Conservation (phyloP, 2,797 vertebrate species). For the Manis pentadactyla region DNA sequence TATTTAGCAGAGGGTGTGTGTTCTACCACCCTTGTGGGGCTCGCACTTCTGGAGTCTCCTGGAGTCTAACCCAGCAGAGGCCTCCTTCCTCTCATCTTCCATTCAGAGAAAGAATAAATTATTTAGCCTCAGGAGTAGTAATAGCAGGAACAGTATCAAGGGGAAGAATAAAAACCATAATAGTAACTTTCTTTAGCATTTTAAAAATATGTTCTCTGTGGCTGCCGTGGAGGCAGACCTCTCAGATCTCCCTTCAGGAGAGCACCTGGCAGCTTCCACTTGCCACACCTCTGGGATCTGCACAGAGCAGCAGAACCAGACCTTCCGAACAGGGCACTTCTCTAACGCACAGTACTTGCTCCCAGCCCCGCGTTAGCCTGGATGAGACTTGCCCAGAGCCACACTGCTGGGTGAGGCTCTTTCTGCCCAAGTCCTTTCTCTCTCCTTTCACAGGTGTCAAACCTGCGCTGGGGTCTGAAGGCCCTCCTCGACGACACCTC, state of each 20-base stretch:
- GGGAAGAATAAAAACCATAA: not conserved
- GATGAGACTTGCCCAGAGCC: not conserved
- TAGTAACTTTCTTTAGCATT: not conserved
- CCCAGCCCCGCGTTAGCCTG: rapidly evolving
- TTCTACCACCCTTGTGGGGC: not conserved
- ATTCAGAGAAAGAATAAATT: not conserved
- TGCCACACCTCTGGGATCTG: not conserved
- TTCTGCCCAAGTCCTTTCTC: not conserved
- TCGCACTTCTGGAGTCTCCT: not conserved
- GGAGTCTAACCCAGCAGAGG: not conserved
- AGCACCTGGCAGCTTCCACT: not conserved
- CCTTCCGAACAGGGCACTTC: not conserved
- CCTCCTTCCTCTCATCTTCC: not conserved
- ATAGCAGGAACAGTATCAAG: not conserved
- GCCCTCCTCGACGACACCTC: not conserved
- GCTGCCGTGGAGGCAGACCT: not conserved
- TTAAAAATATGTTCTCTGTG: not conserved
- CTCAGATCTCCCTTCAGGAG: not conserved
- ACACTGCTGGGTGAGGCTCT: not conserved
- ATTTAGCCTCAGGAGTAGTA: not conserved
- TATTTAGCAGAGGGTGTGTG: not conserved
- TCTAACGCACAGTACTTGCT: not conserved
- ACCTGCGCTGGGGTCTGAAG: not conserved
- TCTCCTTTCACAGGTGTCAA: not conserved
- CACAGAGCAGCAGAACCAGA: too few relatives aligned